A percentile compares a stretch with the other conserved stretches of the same genome.
Evolutionary conservation across 2,888 invertebrate species (phyloP).

Genomic region (Gibbula magus): DNA sequence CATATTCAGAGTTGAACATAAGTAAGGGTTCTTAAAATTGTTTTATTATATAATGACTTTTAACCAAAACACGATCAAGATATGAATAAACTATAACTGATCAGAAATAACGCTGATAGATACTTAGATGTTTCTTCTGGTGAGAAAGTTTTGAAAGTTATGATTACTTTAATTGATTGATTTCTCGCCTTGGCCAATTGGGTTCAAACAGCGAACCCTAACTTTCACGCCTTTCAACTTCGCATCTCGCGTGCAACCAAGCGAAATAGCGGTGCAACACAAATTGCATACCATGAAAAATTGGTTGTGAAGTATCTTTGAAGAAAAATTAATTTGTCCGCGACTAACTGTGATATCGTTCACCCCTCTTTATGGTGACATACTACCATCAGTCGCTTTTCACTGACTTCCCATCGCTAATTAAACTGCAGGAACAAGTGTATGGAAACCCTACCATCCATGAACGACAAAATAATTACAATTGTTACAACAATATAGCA

Average conservation of each 20-base stretch:
- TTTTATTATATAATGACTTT: too few relatives aligned
- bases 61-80: too few relatives aligned
- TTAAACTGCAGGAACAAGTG: neutral
- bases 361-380: neutral
- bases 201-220: neutral
- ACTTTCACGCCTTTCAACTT: neutral
- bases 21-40: too few relatives aligned
- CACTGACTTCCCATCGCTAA: slow-evolving; percentile 6
- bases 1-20: too few relatives aligned
- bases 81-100: too few relatives aligned
- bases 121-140: too few relatives aligned
- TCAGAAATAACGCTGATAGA: too few relatives aligned
- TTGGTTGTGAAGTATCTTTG: slow-evolving; percentile 12
- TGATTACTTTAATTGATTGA: too few relatives aligned
- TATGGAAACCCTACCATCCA: slow-evolving; percentile 5
- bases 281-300: slow-evolving; percentile 2
- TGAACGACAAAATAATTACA: slow-evolving; percentile 23
- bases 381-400: neutral
- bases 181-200: neutral
- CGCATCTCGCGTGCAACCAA: neutral
- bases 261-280: slow-evolving; percentile 11
- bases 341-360: neutral
- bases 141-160: too few relatives aligned
- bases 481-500: slow-evolving; percentile 12
- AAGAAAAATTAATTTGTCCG: slow-evolving; percentile 21